phyloP scores from a whole-genome alignment of 2,797 vertebrate genomes.

The Chaunax sp. region DNA sequence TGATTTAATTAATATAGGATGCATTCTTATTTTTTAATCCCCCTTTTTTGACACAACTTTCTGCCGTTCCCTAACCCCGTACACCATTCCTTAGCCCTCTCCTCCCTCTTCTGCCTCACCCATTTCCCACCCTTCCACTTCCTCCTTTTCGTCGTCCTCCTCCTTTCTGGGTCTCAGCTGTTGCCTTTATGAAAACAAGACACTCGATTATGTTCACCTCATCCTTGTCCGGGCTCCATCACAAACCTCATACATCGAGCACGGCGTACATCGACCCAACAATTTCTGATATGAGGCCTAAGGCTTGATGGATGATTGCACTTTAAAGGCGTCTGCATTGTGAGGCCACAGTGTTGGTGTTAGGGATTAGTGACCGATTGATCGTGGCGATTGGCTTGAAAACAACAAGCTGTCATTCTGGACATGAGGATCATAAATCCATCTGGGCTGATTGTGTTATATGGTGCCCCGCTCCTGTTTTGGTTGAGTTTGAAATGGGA shows the following conservation, averaged over 20 bases:
- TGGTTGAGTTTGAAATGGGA: conserved; percentile 57
- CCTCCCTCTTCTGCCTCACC: not conserved
- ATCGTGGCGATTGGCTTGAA: conserved; percentile 66
- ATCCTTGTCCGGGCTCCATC: conserved; percentile 57
- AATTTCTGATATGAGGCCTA: conserved; percentile 65
- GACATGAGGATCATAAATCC: conserved; percentile 58
- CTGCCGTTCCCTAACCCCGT: not conserved
- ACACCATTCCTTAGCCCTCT: not conserved
- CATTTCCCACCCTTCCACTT: not conserved
- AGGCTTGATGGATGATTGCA: conserved; percentile 61
- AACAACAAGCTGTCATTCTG: conserved; percentile 60
- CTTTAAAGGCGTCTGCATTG: conserved; percentile 46
- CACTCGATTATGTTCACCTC: conserved; percentile 71
- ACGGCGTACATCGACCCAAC: conserved; percentile 57
- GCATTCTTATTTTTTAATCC: not conserved
- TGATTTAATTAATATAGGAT: not conserved
- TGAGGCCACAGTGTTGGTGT: conserved; percentile 17
- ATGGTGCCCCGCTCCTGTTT: conserved; percentile 56
- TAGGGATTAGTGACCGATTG: conserved; percentile 66
- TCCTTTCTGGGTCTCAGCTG: conserved; percentile 73
- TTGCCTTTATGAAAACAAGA: conserved; percentile 79
- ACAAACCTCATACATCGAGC: conserved; percentile 67
- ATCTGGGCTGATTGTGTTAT: conserved; percentile 75
- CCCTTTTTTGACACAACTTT: not conserved
- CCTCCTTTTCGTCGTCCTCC: not conserved